Evolutionary conservation across 2,888 invertebrate genomes (phyloP).

Genomic region (Hemaris fuciformis): DNA sequence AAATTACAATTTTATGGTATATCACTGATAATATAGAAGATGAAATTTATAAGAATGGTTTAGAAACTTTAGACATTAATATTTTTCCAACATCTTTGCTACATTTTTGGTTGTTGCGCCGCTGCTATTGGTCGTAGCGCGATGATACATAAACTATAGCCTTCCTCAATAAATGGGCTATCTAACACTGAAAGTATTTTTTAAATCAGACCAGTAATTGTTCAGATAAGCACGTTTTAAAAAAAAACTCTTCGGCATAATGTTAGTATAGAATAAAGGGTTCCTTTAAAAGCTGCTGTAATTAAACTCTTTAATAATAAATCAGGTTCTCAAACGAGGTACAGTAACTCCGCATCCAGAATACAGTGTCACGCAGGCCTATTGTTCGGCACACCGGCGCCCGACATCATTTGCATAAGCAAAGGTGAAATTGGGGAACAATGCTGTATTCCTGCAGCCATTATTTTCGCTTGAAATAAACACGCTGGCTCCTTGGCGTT

Average conservation of each 20-base stretch:
- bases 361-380: conserved; percentile 23
- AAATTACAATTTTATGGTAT: no score
- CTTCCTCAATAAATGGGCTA: no score
- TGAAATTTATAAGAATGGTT: no score
- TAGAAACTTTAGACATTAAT: no score
- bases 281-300: not conserved
- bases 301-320: not conserved
- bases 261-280: not conserved
- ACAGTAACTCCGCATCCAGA: conserved; percentile 15
- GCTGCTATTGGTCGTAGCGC: no score
- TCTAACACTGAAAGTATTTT: no score
- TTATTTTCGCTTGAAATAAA: conserved; percentile 34
- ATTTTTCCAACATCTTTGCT: no score
- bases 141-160: no score
- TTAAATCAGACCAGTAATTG: no score
- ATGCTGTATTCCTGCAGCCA: conserved; percentile 33
- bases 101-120: no score
- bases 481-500: conserved; percentile 21
- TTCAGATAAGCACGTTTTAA: no score
- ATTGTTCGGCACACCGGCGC: conserved; percentile 34
- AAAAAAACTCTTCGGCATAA: not conserved
- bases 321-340: not conserved
- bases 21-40: no score
- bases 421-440: conserved; percentile 53
- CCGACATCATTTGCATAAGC: conserved; percentile 48